Evolutionary conservation across 2,797 vertebrate species (phyloP).

Genomic region (Siniperca undulata): DNA sequence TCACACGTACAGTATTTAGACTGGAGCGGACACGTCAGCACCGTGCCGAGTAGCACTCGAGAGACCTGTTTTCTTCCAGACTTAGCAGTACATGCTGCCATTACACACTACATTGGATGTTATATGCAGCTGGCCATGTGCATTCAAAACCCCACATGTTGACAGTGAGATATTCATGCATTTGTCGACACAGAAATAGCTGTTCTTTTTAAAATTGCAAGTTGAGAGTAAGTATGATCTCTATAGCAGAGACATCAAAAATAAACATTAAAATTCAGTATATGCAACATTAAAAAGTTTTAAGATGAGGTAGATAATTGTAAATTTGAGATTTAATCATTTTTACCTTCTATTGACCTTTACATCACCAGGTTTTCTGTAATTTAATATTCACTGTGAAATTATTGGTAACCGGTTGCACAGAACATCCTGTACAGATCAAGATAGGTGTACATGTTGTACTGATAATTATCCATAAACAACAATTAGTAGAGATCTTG

Average conservation of each 20-base stretch:
- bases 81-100: conserved; percentile 47
- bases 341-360: neutral
- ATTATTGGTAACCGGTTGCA: neutral
- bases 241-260: neutral
- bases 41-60: conserved; percentile 40
- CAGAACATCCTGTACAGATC: conserved; percentile 4
- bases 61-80: conserved; percentile 64
- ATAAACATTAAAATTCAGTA: neutral
- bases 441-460: neutral
- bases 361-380: neutral
- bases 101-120: conserved; percentile 68
- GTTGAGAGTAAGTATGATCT: neutral
- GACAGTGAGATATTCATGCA: conserved; percentile 42
- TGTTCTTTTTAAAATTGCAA: neutral
- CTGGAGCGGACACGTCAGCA: conserved; percentile 48
- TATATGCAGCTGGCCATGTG: conserved; percentile 50
- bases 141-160: conserved; percentile 47
- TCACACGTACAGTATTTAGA: conserved; percentile 48
- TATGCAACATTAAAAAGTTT: neutral
- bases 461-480: conserved; percentile 1
- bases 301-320: neutral
- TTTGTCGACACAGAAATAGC: conserved; percentile 33
- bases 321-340: neutral
- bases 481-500: neutral
- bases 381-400: conserved; percentile 11